These are phyloP conservation scores for Natrix natrix DNA, from an alignment of 2,797 vertebrate species.

Conservation along the genomic window DNA sequence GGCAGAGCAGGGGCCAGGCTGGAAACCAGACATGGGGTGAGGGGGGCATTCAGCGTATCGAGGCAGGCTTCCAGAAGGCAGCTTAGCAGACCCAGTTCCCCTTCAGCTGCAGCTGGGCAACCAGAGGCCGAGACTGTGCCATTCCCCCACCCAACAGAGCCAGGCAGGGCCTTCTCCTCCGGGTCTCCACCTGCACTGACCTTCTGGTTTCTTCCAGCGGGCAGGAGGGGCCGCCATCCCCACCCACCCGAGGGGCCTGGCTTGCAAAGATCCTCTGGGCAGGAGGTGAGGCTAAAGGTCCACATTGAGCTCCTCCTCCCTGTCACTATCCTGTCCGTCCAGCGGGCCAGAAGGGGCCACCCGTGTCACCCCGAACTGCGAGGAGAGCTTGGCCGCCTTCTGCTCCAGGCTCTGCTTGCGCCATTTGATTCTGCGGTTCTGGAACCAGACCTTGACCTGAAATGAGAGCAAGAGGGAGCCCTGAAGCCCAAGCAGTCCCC, in stretches of 20 bases:
- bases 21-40: not conserved
- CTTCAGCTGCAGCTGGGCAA: not conserved
- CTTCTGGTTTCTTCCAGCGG: not conserved
- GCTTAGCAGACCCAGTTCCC: not conserved
- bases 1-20: not conserved
- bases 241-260: not conserved
- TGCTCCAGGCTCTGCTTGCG: slow-evolving; percentile 77
- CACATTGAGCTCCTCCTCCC: not conserved
- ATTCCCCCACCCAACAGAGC: not conserved
- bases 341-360: not conserved
- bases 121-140: not conserved
- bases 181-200: not conserved
- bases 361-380: slow-evolving; percentile 36
- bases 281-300: not conserved
- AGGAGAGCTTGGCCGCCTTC: slow-evolving; percentile 64
- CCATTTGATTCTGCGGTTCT: slow-evolving; percentile 80
- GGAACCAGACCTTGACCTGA: slow-evolving; percentile 82
- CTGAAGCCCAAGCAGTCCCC: not conserved
- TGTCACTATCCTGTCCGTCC: slow-evolving; percentile 31
- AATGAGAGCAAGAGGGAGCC: too few relatives aligned
- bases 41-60: not conserved
- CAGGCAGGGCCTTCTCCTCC: not conserved
- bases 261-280: not conserved
- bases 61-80: not conserved
- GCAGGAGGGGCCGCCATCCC: not conserved